A percentile compares a stretch with the other conserved stretches of the same genome.
phyloP scores from a whole-genome alignment of 2,797 vertebrate species.

The Pterois miles region DNA sequence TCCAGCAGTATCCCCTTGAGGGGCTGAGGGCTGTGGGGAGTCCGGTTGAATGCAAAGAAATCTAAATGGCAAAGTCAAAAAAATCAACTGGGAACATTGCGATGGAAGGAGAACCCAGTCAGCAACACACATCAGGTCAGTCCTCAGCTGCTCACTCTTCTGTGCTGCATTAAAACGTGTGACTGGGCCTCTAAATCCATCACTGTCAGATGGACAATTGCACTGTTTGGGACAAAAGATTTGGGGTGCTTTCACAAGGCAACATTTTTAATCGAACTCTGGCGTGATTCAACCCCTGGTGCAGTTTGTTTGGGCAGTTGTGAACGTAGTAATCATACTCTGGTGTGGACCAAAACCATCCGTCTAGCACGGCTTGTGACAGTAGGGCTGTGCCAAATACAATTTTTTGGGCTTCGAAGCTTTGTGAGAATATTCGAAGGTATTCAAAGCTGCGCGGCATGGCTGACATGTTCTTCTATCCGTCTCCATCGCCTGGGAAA shows the following conservation, averaged over 20 bases:
- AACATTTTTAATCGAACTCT: too few relatives aligned
- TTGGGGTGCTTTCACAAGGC: not conserved
- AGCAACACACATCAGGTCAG: constrained; percentile 22
- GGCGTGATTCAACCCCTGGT: too few relatives aligned
- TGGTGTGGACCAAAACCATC: too few relatives aligned
- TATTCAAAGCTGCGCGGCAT: too few relatives aligned
- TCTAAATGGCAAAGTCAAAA: constrained; percentile 26
- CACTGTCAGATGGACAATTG: constrained; percentile 18
- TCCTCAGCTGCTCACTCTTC: constrained; percentile 16
- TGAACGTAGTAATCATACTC: too few relatives aligned
- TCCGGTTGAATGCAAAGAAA: constrained; percentile 30
- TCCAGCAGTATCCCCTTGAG: constrained; percentile 21
- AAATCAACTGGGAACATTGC: constrained; percentile 21
- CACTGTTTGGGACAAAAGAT: not conserved
- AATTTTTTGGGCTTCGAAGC: too few relatives aligned
- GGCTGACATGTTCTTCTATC: too few relatives aligned
- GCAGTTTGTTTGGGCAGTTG: too few relatives aligned
- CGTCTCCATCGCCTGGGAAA: too few relatives aligned
- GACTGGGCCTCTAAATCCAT: constrained; percentile 36
- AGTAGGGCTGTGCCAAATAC: too few relatives aligned
- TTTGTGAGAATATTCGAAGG: too few relatives aligned
- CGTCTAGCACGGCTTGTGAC: too few relatives aligned
- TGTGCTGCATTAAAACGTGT: constrained; percentile 23
- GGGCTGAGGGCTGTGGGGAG: not conserved
- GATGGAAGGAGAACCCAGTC: constrained; percentile 15